Conservation (phyloP, 1,140 invertebrate genomes). For the Apolygus lucorum region DNA sequence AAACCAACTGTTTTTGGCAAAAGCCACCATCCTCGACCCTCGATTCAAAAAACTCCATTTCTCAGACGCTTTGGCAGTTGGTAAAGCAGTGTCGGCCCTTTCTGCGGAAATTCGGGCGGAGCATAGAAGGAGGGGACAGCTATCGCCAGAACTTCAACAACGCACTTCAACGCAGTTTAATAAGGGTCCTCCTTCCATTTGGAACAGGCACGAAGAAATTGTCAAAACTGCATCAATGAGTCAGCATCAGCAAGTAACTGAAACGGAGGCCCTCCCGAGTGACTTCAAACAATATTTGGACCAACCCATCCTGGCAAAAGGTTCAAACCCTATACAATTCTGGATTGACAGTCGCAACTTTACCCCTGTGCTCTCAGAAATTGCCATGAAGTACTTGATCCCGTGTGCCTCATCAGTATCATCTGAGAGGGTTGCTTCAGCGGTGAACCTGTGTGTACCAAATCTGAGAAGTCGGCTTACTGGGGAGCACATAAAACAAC, state of each 20-base stretch:
- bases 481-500: background rate
- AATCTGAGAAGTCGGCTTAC: background rate
- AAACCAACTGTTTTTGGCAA: too few species aligned
- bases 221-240: background rate
- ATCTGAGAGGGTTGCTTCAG: background rate
- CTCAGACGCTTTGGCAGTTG: too few species aligned
- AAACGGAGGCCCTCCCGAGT: background rate
- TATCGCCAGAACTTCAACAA: too few species aligned
- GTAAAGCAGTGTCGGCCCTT: too few species aligned
- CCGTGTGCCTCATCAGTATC: background rate
- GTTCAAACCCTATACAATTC: background rate
- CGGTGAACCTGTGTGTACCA: background rate
- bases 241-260: background rate
- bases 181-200: too few species aligned
- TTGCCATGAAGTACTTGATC: background rate
- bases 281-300: background rate
- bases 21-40: too few species aligned
- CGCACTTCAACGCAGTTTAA: too few species aligned
- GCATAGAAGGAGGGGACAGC: too few species aligned
- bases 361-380: background rate
- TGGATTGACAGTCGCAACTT: background rate
- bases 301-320: too few species aligned
- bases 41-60: too few species aligned
- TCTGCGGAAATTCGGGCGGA: too few species aligned
- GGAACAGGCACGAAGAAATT: background rate